phyloP scores from a whole-genome alignment of 2,797 vertebrate species.

The Cryptoprocta ferox region DNA sequence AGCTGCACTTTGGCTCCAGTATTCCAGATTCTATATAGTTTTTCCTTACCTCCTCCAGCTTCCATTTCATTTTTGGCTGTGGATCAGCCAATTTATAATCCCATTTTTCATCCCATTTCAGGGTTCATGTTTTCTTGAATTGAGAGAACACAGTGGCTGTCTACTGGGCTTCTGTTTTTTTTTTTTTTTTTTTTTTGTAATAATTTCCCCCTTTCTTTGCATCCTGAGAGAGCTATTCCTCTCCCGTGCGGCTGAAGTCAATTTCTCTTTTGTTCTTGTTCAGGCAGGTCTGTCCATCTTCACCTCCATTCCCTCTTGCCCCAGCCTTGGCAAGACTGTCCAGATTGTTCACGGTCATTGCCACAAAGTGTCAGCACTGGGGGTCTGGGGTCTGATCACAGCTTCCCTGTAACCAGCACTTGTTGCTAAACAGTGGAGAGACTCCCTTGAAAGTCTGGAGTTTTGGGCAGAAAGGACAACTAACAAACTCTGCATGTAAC shows the following conservation, averaged over 20 bases:
- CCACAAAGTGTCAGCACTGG: fast-evolving
- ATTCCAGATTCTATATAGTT: background rate
- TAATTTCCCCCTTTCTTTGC: background rate
- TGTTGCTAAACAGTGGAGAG: background rate
- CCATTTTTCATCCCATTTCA: conserved; percentile 9
- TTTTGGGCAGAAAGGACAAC: background rate
- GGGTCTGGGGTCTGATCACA: no score
- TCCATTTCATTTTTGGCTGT: background rate
- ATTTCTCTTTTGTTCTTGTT: background rate
- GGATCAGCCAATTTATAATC: background rate
- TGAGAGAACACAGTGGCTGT: background rate
- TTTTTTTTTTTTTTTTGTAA: background rate
- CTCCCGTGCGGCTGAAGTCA: background rate
- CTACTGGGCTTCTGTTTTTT: background rate
- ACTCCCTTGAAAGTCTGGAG: background rate
- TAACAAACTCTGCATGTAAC: background rate
- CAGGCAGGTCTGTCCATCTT: background rate
- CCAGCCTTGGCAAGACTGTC: background rate
- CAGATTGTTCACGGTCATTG: background rate
- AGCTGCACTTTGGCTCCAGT: background rate
- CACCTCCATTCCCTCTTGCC: no score
- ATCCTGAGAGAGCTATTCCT: background rate
- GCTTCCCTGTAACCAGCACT: background rate
- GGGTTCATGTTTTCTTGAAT: background rate
- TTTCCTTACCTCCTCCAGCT: background rate